Conservation (phyloP, 2,888 invertebrate genomes). For the Neuroscelio doddi region DNA sequence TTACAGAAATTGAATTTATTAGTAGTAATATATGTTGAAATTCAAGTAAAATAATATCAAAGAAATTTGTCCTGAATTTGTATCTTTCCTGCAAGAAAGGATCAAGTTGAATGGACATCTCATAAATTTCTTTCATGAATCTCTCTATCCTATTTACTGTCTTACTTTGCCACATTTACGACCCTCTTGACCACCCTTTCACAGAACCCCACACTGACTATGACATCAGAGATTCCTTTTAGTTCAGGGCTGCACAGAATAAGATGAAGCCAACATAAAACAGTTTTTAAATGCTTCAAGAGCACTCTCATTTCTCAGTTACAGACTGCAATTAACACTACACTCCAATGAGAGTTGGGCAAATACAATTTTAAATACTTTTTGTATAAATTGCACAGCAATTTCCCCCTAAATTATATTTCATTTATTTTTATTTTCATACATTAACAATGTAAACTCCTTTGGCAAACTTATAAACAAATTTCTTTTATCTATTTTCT, state of each 20-base stretch:
- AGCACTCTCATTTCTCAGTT: slow-evolving; percentile 43
- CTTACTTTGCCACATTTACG: slow-evolving; percentile 40
- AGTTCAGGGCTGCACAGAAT: slow-evolving; percentile 36
- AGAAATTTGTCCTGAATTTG: too few relatives aligned
- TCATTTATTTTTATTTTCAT: background rate
- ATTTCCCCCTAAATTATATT: slow-evolving; percentile 27
- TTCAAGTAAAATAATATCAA: too few relatives aligned
- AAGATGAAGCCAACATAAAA: slow-evolving; percentile 44
- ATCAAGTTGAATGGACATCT: background rate
- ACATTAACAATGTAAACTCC: background rate
- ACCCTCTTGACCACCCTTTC: slow-evolving; percentile 56
- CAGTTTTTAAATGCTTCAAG: slow-evolving; percentile 48
- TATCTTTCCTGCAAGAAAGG: background rate
- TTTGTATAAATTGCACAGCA: slow-evolving; percentile 26
- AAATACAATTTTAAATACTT: slow-evolving; percentile 40
- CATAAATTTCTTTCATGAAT: slow-evolving; percentile 3
- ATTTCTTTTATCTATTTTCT: background rate
- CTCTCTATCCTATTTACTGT: slow-evolving; percentile 3
- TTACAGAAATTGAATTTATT: background rate
- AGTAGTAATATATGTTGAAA: too few relatives aligned
- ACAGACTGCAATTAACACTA: slow-evolving; percentile 48
- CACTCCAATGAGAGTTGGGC: slow-evolving; percentile 37
- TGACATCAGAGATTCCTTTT: slow-evolving; percentile 44
- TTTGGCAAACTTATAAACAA: background rate
- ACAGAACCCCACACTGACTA: slow-evolving; percentile 36